Conservation (phyloP, 1,140 invertebrate species). For the Anagrus nilaparvatae region DNA sequence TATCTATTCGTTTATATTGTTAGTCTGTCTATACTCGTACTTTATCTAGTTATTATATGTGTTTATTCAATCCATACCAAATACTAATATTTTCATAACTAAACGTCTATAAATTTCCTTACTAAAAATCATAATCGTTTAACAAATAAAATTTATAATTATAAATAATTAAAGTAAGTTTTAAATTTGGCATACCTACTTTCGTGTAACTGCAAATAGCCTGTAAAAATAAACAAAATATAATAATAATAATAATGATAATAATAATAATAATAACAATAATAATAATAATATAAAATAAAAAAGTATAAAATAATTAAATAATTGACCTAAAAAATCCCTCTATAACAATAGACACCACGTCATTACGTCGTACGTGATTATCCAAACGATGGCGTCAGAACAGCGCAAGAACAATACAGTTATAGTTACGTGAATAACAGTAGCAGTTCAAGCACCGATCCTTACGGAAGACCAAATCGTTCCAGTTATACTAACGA, state of each 20-base stretch:
- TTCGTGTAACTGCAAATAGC: conserved; percentile 6
- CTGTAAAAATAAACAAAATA: background rate
- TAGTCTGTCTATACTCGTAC: no score
- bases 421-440: conserved; percentile 68
- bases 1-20: no score
- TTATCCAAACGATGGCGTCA: conserved; percentile 55
- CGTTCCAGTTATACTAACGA: conserved; percentile 49
- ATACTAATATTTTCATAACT: no score
- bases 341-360: conserved; percentile 51
- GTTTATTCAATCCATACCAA: no score
- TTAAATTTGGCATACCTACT: conserved; percentile 10
- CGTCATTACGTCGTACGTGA: conserved; percentile 74
- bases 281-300: background rate
- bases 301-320: background rate
- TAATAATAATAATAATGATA: no score
- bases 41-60: no score
- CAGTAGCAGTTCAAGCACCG: conserved; percentile 40
- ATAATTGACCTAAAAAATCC: background rate
- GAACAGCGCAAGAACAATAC: conserved; percentile 65
- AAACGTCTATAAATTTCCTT: no score
- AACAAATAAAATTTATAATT: no score
- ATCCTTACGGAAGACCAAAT: conserved; percentile 48
- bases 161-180: no score
- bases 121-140: no score
- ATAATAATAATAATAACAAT: background rate